Percentiles rank a stretch among this genome's conserved stretches.
Conservation (phyloP, 2,797 vertebrate genomes). For the Nyctalus aviator region DNA sequence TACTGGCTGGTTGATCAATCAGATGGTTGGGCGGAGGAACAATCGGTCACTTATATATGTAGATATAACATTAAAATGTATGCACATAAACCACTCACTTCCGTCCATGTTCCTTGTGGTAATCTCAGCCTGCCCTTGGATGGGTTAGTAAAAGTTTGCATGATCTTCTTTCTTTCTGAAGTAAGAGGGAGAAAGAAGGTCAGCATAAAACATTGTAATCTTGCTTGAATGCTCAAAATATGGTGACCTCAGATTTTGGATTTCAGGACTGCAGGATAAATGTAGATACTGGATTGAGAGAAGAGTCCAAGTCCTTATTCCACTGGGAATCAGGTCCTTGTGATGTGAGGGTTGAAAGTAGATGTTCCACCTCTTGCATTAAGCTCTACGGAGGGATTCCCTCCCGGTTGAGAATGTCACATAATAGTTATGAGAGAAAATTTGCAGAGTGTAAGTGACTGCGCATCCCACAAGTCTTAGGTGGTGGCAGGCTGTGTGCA, state of each 20-base stretch:
- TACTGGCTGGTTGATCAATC: no score
- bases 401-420: background rate
- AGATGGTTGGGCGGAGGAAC: no score
- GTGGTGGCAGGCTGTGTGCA: background rate
- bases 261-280: background rate
- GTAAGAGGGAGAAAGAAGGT: background rate
- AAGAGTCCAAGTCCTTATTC: background rate
- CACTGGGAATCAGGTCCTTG: background rate
- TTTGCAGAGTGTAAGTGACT: background rate
- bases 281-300: background rate
- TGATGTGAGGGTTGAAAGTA: background rate
- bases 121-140: background rate
- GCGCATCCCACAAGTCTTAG: background rate
- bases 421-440: background rate
- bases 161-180: constrained; percentile 23
- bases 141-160: background rate
- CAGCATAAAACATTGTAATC: constrained; percentile 31
- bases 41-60: no score
- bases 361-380: background rate
- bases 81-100: background rate
- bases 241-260: background rate
- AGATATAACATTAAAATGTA: background rate
- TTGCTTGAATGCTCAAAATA: constrained; percentile 49
- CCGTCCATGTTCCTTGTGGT: background rate
- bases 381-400: background rate